phyloP scores from a whole-genome alignment of 2,888 invertebrate species.

The Nephrotoma guestfalica region DNA sequence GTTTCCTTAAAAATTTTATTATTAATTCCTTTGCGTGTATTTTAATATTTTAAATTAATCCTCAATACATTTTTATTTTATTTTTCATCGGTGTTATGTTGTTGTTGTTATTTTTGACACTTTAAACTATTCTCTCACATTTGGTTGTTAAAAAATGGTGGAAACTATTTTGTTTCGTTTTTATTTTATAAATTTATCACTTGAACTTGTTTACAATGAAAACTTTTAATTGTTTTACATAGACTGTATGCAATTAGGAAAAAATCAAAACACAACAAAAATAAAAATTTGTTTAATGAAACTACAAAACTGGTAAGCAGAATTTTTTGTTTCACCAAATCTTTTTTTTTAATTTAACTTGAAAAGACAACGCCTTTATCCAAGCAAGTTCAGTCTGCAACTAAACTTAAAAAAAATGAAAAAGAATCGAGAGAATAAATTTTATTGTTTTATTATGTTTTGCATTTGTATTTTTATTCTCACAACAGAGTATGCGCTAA shows the following conservation, averaged over 20 bases:
- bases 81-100: background rate
- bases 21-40: background rate
- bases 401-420: background rate
- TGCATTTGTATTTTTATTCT: background rate
- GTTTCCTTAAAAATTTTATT: background rate
- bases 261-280: background rate
- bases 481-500: background rate
- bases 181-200: background rate
- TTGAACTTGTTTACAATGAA: background rate
- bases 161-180: background rate
- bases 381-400: background rate
- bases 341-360: background rate
- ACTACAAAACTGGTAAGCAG: background rate
- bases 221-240: background rate
- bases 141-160: background rate
- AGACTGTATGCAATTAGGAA: too few species aligned
- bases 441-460: background rate
- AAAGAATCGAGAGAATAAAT: background rate
- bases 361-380: background rate
- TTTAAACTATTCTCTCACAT: background rate
- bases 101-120: slow-evolving; percentile 4
- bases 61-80: background rate
- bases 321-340: background rate
- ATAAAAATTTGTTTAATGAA: background rate
- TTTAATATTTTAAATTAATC: slow-evolving; percentile 1